Base-by-base conservation (phyloP, 1,140 invertebrate genomes). In the Sarcophaga peregrina region DNA sequence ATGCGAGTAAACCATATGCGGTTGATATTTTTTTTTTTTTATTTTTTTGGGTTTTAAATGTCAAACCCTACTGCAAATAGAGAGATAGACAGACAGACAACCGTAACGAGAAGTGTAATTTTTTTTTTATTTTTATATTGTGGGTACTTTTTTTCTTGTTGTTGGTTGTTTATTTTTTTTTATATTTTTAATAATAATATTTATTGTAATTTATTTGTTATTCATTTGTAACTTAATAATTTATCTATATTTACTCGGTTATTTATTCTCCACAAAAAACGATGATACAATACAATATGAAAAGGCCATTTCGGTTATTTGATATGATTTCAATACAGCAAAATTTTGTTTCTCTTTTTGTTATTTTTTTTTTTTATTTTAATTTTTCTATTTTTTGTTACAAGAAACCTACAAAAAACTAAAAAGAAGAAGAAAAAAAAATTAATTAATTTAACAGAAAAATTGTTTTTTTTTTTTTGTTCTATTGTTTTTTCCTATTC, bases 141-240 rank as follows among this genome's bases (percentile, higher is more conserved):
- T 37, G 25, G 25, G 25, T 37, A 37, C 25, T 37, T 37, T 37
- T 37, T 37, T 37, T 37, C 25, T 37, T 37, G 25, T 37, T 37
- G 25, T 37, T 37, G 1, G 1, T 37, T 37, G 25, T 37, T 37
- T 1, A 2, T 37, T 1, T 1, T 37, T 37, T 1, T 37, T 37
- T 37, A 37, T 37, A 37, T 37, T 37, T 37, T 37, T 37, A 37
- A 37, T 37, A 37, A 37, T 37, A 37, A 37, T 37, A 37, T 37
- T 37, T 37, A 37, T 37, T 37, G 25, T 37, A 37, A 37, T 37
- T 37, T 37, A 37, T 52, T 52, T 52, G 50, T 37, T 37, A 37
- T 37, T 37, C 25, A 37, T 37, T 37, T 68, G 62, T 68, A 68
- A 68, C n/a, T 68, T n/a, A 68, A 68, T 68, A 68, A 68, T 68